Base-by-base conservation (phyloP, 2,113 vertebrate genomes). In the Serinus canaria region DNA sequence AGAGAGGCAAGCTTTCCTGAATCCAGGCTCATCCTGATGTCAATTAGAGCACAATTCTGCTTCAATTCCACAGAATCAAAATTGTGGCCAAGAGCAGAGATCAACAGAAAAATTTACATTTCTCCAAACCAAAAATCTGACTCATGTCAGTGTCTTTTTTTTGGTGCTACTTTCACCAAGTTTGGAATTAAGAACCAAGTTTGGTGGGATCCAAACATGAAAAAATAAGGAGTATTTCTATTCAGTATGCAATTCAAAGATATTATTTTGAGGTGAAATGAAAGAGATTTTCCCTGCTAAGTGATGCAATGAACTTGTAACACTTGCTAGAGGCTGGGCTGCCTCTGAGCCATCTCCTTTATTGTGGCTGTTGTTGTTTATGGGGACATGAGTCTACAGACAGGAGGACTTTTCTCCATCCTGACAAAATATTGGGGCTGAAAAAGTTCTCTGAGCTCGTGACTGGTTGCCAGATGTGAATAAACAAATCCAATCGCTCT, bases 61-160 rank as follows among this genome's bases (percentile, higher is more conserved):
- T 76, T 24, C 52, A 13, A 60, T 76, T 69, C 9, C 55, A 66
- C 27, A 58, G 17, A 46, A 33, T 8, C 31, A 59, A 91, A 86
- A 73, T 49, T 16, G 28, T 1, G 4, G 25, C 14, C 28, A 86
- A 69, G 37, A 27, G 37, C 20, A 66, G 50, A 76, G 7, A 19
- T 30, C 35, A 46, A 30, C 2, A 55, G 18, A 21, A 90, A 84
- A 43, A 59, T 22, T n/a, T 15, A 30, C n/a, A 46, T 67, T 44
- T n/a, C 39, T 68, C 53, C 30, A 46, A 30, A 35, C 21, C 11
- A 75, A 67, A 72, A 79, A 11, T 35, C 35, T 17, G 27, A 19
- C 17, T 83, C 19, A 6, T 20, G 3, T 1, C 2, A 0, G 3
- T 31, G 24, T 46, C 6, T 27, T 39, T 27, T 58, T 56, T 60